Base-by-base conservation (phyloP, 2,113 vertebrate genomes). In the Columba janthina region DNA sequence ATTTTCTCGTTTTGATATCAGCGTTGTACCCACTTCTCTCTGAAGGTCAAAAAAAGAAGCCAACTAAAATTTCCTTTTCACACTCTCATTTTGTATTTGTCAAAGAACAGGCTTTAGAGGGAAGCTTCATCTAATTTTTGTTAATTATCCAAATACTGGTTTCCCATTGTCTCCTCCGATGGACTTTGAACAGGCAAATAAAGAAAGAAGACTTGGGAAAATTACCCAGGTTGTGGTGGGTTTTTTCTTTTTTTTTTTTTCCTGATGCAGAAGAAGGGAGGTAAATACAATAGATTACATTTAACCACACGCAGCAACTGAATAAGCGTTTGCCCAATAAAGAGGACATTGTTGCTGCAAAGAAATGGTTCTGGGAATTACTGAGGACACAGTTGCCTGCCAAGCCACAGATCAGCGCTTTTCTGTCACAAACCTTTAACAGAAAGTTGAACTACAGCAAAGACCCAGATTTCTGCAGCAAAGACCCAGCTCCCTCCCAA, bases 121-220 rank as follows among this genome's bases (percentile, higher is more conserved):
- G n/a, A 92, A 81, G 22, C 28, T 93, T 57, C 13, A 2, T 78
- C 65, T 40, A 50, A 13, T 40, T 94, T 93, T 82, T 77, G 16
- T 65, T 31, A 51, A 51, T 67, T 65, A 92, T 54, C 15, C 44
- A 53, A 82, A 77, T 65, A 74, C 6, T 40, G 20, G 36, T 64
- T 76, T 87, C 48, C 28, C 85, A 61, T 75, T 91, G 71, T 89
- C 54, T 91, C 40, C 29, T 90, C 32, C 54, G 26, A 31, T 6
- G 79, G 64, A 85, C 91, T 88, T 94, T 67, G 87, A 88, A 57
- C 40, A 73, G 58, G 54, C 46, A 86, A 93, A 88, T 44, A 90
- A 61, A 85, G 48, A 71, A 46, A 54, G 32, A 66, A 2, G 20
- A 72, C 29, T 57, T 44, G 8, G 56, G 28, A 65, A 95, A 88